Evolutionary conservation across 2,888 invertebrate species (phyloP).

Genomic region (Yponomeuta cagnagella): DNA sequence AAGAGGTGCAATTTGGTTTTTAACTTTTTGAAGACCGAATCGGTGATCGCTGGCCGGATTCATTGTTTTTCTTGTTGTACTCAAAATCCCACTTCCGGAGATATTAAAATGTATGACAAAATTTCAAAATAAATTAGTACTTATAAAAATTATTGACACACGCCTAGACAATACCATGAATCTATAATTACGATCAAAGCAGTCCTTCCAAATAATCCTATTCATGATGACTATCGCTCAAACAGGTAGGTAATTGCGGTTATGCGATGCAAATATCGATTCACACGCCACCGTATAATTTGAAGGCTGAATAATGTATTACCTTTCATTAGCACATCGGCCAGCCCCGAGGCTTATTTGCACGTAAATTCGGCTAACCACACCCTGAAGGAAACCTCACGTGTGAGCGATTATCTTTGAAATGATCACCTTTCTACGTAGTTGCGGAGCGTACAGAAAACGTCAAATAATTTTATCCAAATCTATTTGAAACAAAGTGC

Average conservation of each 20-base stretch:
- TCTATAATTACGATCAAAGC: neutral
- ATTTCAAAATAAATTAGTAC: too few relatives aligned
- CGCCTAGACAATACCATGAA: neutral
- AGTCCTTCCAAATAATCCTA: neutral
- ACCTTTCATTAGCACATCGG: slow-evolving; percentile 75
- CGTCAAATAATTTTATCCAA: neutral
- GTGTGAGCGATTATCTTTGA: slow-evolving; percentile 60
- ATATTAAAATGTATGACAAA: too few relatives aligned
- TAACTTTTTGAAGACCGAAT: neutral
- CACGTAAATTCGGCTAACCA: slow-evolving; percentile 72
- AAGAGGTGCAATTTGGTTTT: neutral
- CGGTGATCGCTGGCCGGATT: too few relatives aligned
- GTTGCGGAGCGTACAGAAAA: neutral
- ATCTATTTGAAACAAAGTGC: too few relatives aligned
- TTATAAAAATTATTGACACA: too few relatives aligned
- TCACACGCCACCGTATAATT: slow-evolving; percentile 74
- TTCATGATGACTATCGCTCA: slow-evolving; percentile 21
- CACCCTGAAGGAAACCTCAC: slow-evolving; percentile 57
- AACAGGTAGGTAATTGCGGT: slow-evolving; percentile 59
- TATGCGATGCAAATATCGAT: slow-evolving; percentile 73
- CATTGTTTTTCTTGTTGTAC: too few relatives aligned
- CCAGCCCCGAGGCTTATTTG: slow-evolving; percentile 69
- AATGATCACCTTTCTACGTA: slow-evolving; percentile 19
- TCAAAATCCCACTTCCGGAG: too few relatives aligned
- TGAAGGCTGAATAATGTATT: slow-evolving; percentile 74